Base-by-base conservation (phyloP, 2,113 vertebrate genomes). In the Hydrolagus affinis region DNA sequence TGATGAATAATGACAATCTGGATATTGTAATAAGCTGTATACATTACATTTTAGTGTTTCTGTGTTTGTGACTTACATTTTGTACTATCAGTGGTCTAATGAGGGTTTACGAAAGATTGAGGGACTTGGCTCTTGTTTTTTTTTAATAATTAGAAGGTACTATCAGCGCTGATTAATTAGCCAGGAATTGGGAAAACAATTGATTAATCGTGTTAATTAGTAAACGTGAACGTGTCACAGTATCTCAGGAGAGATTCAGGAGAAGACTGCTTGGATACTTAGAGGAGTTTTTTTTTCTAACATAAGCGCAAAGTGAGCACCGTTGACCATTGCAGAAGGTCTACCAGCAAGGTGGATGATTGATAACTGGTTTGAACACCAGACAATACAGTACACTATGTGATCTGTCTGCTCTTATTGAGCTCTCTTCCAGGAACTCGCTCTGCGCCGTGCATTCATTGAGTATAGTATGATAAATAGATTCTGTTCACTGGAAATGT, bases 401-500 rank as follows among this genome's bases (percentile, higher is more conserved):
- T 83, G 60, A 83, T 83, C 60, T 19, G 78, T 66, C 78, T 83
- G 78, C 64, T 83, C 60, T 28, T 32, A 32, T 28, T 66, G 78
- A 83, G 30, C 60, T 25, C 59, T 32, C 25, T 83, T 83, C 78
- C 8, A 32, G 25, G 78, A 83, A 83, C 28, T 17, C 62, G 11
- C 23, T 68, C 25, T 83, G 78, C 23, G 11, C 60, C 15, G 64
- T 28, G 14, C 60, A 66, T 83, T 83, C 78, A 30, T 21, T 21
- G 17, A 32, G 60, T 32, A 4, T 32, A 30, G 28, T 83, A 68
- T 68, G 78, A 83, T 66, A 83, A 83, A 68, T 83, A 83, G 78
- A 32, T 83, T 25, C 25, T 83, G 19, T 83, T 83, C 78, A 66
- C 62, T 83, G 78, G 78, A 83, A 83, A 66, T 66, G 62, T 83